Conservation (phyloP, 2,797 vertebrate species). For the Myoxocephalus aenaeus region DNA sequence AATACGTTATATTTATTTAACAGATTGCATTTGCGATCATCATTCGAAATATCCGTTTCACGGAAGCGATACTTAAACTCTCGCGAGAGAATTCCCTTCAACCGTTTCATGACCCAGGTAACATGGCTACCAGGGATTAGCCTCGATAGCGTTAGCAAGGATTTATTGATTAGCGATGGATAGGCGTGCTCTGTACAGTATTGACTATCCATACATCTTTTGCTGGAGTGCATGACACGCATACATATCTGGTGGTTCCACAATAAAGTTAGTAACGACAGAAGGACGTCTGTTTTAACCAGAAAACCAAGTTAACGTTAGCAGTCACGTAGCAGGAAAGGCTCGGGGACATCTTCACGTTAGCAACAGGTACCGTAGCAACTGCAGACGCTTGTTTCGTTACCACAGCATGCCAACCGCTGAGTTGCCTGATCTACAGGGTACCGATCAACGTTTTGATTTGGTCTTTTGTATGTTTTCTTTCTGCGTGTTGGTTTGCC, state of each 20-base stretch:
- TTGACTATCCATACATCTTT: neutral
- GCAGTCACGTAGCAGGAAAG: conserved; percentile 30
- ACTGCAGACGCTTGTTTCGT: conserved; percentile 66
- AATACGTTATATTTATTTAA: neutral
- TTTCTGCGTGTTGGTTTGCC: neutral
- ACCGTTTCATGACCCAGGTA: conserved; percentile 49
- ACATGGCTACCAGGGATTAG: conserved; percentile 57
- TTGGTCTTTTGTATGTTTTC: neutral
- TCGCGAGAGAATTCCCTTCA: conserved; percentile 64
- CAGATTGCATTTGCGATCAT: conserved; percentile 11
- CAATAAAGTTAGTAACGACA: neutral
- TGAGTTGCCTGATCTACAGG: conserved; percentile 9
- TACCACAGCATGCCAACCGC: conserved; percentile 22
- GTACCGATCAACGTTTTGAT: conserved; percentile 47
- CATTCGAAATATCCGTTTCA: conserved; percentile 41
- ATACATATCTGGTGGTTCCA: neutral
- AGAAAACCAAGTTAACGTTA: conserved; percentile 44
- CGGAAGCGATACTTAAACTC: conserved; percentile 46
- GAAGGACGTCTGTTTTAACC: conserved; percentile 20
- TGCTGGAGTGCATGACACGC: neutral
- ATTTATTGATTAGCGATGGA: neutral
- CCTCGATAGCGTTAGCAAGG: conserved; percentile 14
- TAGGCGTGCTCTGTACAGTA: neutral
- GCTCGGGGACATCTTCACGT: conserved; percentile 36
- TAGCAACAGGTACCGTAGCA: conserved; percentile 81